Evolutionary conservation across 2,888 invertebrate species (phyloP).

Genomic region (Pristionchus fissidentatus): DNA sequence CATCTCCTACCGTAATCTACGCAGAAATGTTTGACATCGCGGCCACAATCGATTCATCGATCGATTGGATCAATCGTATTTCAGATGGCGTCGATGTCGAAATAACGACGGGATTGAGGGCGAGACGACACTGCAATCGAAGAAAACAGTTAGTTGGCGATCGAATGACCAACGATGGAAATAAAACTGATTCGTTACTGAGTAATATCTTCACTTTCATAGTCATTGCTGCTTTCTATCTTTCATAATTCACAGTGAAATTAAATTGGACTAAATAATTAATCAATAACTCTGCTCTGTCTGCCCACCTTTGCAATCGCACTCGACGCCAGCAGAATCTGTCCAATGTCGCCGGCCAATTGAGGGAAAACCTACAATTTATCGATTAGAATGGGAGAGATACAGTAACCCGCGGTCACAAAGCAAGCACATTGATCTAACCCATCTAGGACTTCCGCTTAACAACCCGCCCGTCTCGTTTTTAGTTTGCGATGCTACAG

Average conservation of each 20-base stretch:
- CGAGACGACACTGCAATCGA: conserved; percentile 27
- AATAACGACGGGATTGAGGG: conserved; percentile 1
- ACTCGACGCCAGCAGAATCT: conserved; percentile 5
- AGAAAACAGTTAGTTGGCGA: not conserved
- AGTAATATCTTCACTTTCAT: too few species aligned
- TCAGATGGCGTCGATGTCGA: not conserved
- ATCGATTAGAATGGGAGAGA: not conserved
- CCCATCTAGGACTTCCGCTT: not conserved
- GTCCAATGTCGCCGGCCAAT: conserved; percentile 26
- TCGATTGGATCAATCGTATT: not conserved
- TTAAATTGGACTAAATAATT: too few species aligned
- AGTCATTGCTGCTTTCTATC: too few species aligned
- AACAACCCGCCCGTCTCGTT: too few species aligned
- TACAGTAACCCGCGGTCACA: not conserved
- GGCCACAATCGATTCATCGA: conserved; percentile 9
- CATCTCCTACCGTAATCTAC: not conserved
- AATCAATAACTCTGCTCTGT: not conserved
- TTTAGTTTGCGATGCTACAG: not conserved
- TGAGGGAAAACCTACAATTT: conserved; percentile 35
- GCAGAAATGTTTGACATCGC: not conserved
- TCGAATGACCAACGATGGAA: too few species aligned
- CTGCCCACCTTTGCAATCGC: conserved; percentile 35
- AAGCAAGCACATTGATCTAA: not conserved
- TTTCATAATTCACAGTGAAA: too few species aligned
- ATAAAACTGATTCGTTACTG: too few species aligned